phyloP scores from a whole-genome alignment of 2,113 vertebrate species.

The Syngnathus typhle region DNA sequence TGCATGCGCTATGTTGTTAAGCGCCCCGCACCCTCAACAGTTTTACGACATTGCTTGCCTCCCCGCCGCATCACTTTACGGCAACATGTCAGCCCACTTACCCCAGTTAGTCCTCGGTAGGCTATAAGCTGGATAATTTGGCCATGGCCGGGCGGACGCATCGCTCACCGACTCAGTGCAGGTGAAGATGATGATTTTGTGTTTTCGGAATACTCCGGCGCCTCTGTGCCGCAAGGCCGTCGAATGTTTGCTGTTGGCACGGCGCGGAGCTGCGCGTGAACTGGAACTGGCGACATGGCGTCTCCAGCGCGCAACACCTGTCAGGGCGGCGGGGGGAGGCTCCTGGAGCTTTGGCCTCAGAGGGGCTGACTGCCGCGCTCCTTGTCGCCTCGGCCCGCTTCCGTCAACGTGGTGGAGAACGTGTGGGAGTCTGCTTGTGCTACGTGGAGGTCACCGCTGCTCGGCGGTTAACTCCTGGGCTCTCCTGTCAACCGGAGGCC shows the following conservation, averaged over 20 bases:
- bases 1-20: not conserved
- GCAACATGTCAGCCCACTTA: slow-evolving; percentile 57
- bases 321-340: not conserved
- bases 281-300: slow-evolving; percentile 39
- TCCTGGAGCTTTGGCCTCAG: slow-evolving; percentile 16
- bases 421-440: not conserved
- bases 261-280: slow-evolving; percentile 5
- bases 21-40: too few species aligned
- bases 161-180: slow-evolving; percentile 21
- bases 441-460: slow-evolving; percentile 25
- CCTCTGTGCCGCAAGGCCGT: slow-evolving; percentile 6
- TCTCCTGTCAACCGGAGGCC: not conserved
- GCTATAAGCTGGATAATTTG: slow-evolving; percentile 1
- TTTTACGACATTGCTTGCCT: slow-evolving; percentile 37
- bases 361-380: slow-evolving; percentile 6
- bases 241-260: slow-evolving; percentile 6
- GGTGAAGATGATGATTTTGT: slow-evolving; percentile 24
- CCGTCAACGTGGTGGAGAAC: not conserved
- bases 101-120: rapidly evolving
- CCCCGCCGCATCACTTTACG: slow-evolving; percentile 45
- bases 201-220: slow-evolving; percentile 16
- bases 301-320: slow-evolving; percentile 27
- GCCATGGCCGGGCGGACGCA: slow-evolving; percentile 14
- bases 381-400: slow-evolving; percentile 9
- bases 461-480: slow-evolving; percentile 12